Evolutionary conservation across 2,888 invertebrate species (phyloP).

Genomic region (Eristalis pertinax): DNA sequence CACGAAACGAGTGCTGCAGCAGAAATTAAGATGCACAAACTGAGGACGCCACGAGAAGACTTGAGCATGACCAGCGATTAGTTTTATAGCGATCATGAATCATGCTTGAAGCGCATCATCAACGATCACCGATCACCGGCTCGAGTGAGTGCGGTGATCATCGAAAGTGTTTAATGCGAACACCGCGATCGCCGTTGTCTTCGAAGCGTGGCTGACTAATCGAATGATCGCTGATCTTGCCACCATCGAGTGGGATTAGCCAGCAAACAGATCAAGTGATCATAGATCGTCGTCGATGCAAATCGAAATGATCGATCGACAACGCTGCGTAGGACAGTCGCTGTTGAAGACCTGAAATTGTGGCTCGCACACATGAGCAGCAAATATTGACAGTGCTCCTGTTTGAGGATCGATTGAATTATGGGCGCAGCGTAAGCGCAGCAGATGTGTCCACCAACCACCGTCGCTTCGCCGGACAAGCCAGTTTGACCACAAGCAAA

Average conservation of each 20-base stretch:
- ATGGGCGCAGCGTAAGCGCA: constrained; percentile 47
- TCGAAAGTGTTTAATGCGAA: not conserved
- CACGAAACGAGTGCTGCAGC: not conserved
- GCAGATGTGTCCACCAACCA: constrained; percentile 26
- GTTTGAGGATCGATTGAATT: constrained; percentile 64
- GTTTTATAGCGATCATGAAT: not conserved
- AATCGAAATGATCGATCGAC: not conserved
- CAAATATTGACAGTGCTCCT: not conserved
- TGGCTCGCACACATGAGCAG: not conserved
- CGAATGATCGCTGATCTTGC: not conserved
- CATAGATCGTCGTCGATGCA: not conserved
- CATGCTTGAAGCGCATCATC: not conserved
- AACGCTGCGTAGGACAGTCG: not conserved
- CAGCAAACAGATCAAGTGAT: not conserved
- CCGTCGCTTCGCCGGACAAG: constrained; percentile 27
- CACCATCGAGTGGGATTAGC: not conserved
- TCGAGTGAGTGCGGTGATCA: not conserved
- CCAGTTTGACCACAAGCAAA: constrained; percentile 72
- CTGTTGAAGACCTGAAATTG: not conserved
- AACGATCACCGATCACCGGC: not conserved
- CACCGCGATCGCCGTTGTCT: not conserved
- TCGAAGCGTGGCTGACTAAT: not conserved
- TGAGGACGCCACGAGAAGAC: not conserved
- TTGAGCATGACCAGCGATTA: not conserved
- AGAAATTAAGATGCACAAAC: not conserved